A percentile compares a stretch with the other conserved stretches of the same genome.
Conservation (phyloP, 1,140 invertebrate genomes). For the Drosophila sulfurigaster region DNA sequence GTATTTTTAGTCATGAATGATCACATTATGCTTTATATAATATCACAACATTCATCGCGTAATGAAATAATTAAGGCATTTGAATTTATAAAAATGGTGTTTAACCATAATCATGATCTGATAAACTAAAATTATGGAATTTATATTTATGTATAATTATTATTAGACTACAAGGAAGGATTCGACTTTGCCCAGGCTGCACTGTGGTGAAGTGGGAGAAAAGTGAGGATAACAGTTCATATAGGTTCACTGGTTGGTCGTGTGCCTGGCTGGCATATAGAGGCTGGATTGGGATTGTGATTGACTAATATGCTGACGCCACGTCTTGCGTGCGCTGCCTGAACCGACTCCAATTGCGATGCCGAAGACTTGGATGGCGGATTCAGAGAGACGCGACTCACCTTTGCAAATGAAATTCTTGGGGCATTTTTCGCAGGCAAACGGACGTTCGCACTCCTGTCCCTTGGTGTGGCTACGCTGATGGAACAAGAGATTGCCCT, state of each 20-base stretch:
- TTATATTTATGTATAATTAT: too few relatives aligned
- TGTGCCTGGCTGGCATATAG: constrained; percentile 7
- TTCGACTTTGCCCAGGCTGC: not conserved
- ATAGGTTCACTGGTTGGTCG: not conserved
- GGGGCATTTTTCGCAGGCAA: constrained; percentile 97
- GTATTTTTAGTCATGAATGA: too few relatives aligned
- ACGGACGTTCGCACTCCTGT: constrained; percentile 94
- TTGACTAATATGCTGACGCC: constrained; percentile 73
- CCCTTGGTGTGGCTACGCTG: constrained; percentile 96
- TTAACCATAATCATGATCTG: too few relatives aligned
- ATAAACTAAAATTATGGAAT: too few relatives aligned
- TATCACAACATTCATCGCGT: too few relatives aligned
- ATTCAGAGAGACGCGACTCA: constrained; percentile 53
- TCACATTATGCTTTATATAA: too few relatives aligned
- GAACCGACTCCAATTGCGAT: constrained; percentile 2
- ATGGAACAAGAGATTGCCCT: constrained; percentile 97
- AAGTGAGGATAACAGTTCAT: not conserved
- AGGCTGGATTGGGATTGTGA: constrained; percentile 44
- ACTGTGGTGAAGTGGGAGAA: not conserved
- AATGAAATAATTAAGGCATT: too few relatives aligned
- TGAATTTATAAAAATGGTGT: too few relatives aligned
- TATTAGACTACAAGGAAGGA: too few relatives aligned
- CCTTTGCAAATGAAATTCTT: constrained; percentile 99
- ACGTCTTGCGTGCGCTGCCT: constrained; percentile 61
- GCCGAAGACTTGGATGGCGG: not conserved